phyloP scores from a whole-genome alignment of 2,888 invertebrate species.

The Aleiodes leptofemur region DNA sequence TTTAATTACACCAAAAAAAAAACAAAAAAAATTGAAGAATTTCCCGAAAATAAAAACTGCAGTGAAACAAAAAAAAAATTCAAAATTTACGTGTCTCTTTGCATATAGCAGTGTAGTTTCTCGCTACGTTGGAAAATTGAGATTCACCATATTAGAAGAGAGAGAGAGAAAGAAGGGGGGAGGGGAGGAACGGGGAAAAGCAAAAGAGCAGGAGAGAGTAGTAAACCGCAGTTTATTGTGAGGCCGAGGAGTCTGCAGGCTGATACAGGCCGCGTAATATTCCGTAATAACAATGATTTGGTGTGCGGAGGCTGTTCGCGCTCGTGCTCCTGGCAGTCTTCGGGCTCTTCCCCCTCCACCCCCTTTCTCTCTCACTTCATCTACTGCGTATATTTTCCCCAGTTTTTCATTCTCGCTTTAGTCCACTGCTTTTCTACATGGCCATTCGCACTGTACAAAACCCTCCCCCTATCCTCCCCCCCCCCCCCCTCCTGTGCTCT shows the following conservation, averaged over 20 bases:
- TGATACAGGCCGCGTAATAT: slow-evolving; percentile 73
- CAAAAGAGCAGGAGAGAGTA: slow-evolving; percentile 12
- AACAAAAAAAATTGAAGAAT: slow-evolving; percentile 9
- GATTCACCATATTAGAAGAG: slow-evolving; percentile 69
- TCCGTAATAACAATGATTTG: slow-evolving; percentile 74
- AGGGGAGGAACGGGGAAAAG: no score
- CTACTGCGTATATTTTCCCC: slow-evolving; percentile 39
- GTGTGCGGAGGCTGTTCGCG: slow-evolving; percentile 66
- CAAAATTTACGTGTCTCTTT: neutral
- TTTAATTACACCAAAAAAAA: slow-evolving; percentile 1
- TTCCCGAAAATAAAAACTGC: neutral
- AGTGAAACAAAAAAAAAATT: no score
- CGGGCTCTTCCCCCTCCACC: slow-evolving; percentile 50
- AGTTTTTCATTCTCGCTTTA: slow-evolving; percentile 43
- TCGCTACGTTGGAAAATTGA: slow-evolving; percentile 68
- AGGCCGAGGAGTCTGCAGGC: slow-evolving; percentile 67
- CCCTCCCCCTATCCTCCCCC: slow-evolving; percentile 28
- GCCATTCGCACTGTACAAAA: slow-evolving; percentile 34
- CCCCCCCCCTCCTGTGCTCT: slow-evolving; percentile 39
- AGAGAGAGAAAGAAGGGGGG: slow-evolving; percentile 11
- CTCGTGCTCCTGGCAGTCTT: slow-evolving; percentile 62
- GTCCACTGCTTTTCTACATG: slow-evolving; percentile 40
- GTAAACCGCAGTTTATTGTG: slow-evolving; percentile 72
- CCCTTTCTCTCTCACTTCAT: no score
- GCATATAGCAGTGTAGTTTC: slow-evolving; percentile 18